A percentile compares a stretch with the other conserved stretches of the same genome.
Evolutionary conservation across 2,113 vertebrate species (phyloP).

Genomic region (Empidonax alnorum): DNA sequence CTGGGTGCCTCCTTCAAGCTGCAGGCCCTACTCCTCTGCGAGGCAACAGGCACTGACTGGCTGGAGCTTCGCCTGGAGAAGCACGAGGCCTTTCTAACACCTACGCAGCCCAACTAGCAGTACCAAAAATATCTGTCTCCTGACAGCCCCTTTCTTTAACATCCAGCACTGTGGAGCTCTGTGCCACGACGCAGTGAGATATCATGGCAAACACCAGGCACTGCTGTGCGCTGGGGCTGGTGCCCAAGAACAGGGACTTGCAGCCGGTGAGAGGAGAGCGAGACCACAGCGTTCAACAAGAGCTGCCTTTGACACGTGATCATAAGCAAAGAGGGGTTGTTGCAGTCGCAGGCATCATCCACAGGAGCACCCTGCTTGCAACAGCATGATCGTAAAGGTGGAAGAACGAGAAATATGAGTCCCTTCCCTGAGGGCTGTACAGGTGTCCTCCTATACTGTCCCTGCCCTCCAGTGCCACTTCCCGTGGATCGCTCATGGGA

Average conservation of each 20-base stretch:
- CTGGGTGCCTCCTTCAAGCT: neutral
- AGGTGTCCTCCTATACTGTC: neutral
- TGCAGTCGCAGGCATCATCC: neutral
- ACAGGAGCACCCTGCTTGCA: neutral
- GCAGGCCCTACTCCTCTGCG: neutral
- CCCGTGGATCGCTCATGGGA: fast-evolving
- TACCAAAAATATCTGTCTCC: neutral
- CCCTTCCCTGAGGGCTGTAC: neutral
- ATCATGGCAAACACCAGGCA: constrained; percentile 45
- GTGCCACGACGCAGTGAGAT: neutral
- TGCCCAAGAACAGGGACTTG: neutral
- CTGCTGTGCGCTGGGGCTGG: neutral
- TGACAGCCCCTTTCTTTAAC: neutral
- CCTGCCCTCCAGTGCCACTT: neutral
- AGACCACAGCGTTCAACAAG: neutral
- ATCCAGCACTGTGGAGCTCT: constrained; percentile 40
- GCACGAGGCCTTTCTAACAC: neutral
- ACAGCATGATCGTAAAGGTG: neutral
- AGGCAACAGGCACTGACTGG: neutral
- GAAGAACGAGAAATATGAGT: neutral
- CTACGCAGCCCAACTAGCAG: neutral
- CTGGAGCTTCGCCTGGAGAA: neutral
- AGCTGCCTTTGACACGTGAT: neutral
- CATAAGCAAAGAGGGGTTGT: neutral
- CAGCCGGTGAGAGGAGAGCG: neutral